These are phyloP conservation scores for Neotragus pygmaeus DNA, from an alignment of 2,113 vertebrate species.

Conservation along the genomic window DNA sequence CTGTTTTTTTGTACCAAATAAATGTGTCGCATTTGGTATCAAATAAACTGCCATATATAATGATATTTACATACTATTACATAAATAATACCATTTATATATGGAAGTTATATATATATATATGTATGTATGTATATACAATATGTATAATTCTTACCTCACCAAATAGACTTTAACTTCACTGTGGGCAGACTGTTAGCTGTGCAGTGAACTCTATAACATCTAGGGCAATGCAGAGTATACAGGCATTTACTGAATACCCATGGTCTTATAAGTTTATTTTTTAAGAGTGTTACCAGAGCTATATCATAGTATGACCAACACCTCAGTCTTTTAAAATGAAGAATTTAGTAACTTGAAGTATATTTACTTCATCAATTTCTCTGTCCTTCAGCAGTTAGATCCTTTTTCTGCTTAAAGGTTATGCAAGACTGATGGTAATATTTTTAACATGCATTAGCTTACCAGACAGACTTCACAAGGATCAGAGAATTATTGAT, in stretches of 20 bases:
- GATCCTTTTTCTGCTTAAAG: neutral
- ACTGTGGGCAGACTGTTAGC: neutral
- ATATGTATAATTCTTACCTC: neutral
- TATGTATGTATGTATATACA: neutral
- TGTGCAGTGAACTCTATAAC: neutral
- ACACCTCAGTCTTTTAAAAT: neutral
- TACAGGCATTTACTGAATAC: neutral
- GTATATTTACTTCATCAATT: neutral
- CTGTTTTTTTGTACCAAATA: neutral
- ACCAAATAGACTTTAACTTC: neutral
- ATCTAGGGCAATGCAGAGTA: neutral
- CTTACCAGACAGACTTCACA: neutral
- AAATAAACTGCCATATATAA: neutral
- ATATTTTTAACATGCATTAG: neutral
- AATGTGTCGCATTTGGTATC: neutral
- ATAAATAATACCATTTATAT: too few relatives aligned
- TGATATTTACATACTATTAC: neutral
- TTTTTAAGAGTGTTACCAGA: neutral
- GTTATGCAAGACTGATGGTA: neutral
- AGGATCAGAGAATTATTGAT: neutral
- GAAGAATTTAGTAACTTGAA: neutral
- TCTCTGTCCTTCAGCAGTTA: neutral
- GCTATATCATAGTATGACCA: neutral
- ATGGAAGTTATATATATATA: too few relatives aligned
- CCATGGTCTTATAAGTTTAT: neutral